These are phyloP conservation scores for Oncorhynchus keta DNA, from an alignment of 2,113 vertebrate species.

Conservation along the genomic window DNA sequence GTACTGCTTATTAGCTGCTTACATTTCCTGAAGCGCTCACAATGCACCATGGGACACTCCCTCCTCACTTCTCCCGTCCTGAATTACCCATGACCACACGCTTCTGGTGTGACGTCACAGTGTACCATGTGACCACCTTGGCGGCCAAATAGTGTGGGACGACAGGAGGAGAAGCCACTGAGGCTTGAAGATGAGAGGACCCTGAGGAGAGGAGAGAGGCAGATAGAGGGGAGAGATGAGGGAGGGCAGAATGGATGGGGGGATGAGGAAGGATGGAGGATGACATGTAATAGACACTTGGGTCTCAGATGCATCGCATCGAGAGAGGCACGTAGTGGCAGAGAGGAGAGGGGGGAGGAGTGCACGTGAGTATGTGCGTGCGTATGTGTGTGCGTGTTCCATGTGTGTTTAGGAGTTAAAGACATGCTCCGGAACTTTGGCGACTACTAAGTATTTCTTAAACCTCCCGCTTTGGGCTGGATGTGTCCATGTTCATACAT, in stretches of 20 bases:
- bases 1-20: slow-evolving; percentile 66
- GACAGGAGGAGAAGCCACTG: slow-evolving; percentile 14
- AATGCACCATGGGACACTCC: slow-evolving; percentile 50
- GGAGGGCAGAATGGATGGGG: background rate
- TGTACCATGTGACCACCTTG: slow-evolving; percentile 17
- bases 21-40: slow-evolving; percentile 67
- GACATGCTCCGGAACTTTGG: too few relatives aligned
- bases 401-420: background rate
- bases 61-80: background rate
- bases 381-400: slow-evolving; percentile 3
- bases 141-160: slow-evolving; percentile 2
- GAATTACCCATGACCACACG: background rate
- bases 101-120: slow-evolving; percentile 4
- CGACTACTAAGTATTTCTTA: too few relatives aligned
- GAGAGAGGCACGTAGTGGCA: background rate
- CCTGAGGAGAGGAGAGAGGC: slow-evolving; percentile 14
- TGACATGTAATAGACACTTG: background rate
- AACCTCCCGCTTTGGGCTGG: too few relatives aligned
- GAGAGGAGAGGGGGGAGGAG: background rate
- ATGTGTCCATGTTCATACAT: too few relatives aligned
- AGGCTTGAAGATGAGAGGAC: slow-evolving; percentile 29
- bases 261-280: background rate
- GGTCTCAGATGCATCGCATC: background rate
- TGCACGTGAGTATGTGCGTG: background rate
- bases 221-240: background rate